Conservation (phyloP, 2,797 vertebrate species). For the Chaetophractus vellerosus region DNA sequence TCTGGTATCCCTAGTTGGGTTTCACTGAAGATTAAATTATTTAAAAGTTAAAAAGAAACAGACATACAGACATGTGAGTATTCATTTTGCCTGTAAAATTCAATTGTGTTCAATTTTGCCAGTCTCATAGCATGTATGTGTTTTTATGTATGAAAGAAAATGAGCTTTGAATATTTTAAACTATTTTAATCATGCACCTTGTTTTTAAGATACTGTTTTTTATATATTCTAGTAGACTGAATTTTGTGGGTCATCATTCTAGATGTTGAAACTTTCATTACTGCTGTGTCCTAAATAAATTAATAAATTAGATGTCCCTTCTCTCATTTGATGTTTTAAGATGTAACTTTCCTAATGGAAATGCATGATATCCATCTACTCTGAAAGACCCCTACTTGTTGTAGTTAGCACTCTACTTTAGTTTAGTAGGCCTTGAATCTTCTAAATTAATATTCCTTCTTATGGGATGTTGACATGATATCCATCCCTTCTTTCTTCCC, state of each 20-base stretch:
- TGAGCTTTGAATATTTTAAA: not conserved
- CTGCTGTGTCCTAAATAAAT: not conserved
- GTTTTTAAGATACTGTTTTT: not conserved
- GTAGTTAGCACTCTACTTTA: not conserved
- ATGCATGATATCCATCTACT: not conserved
- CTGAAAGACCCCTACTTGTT: not conserved
- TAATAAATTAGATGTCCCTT: not conserved
- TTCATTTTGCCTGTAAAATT: not conserved
- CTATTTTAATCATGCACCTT: not conserved
- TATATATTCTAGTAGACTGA: slow-evolving; percentile 3
- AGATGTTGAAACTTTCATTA: not conserved
- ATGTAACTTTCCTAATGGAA: not conserved
- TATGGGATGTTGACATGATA: not conserved
- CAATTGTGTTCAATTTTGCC: not conserved
- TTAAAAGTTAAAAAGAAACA: slow-evolving; percentile 28
- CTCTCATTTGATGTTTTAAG: slow-evolving; percentile 3
- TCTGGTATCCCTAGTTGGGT: not conserved
- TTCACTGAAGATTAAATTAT: slow-evolving; percentile 29
- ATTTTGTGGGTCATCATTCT: not conserved
- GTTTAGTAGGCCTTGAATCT: not conserved
- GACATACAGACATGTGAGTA: not conserved
- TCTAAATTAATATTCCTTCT: slow-evolving; percentile 52
- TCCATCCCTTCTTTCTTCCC: not conserved
- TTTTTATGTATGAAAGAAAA: not conserved
- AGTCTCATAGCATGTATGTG: not conserved